phyloP scores from a whole-genome alignment of 2,888 invertebrate species.

The Leptopilina drosophilae region DNA sequence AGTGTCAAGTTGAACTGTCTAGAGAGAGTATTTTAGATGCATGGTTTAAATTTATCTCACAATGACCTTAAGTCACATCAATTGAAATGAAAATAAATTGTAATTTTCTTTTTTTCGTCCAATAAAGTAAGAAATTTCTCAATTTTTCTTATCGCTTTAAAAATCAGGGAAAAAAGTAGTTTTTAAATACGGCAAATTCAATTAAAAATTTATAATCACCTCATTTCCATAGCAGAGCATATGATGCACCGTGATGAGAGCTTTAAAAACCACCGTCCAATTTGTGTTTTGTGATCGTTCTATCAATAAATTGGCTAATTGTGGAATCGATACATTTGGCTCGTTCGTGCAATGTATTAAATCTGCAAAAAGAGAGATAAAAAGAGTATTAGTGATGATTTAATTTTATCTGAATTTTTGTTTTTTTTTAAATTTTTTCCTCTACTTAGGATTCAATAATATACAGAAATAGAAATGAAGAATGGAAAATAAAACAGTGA shows the following conservation, averaged over 20 bases:
- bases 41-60: constrained; percentile 23
- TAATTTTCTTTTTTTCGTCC: not conserved
- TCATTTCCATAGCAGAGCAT: constrained; percentile 99
- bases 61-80: constrained; percentile 28
- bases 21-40: constrained; percentile 35
- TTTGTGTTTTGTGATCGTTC: constrained; percentile 98
- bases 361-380: constrained; percentile 84
- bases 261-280: constrained; percentile 99
- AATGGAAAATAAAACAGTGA: not conserved
- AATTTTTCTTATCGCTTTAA: too few species aligned
- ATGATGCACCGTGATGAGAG: constrained; percentile 98
- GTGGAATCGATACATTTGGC: constrained; percentile 99
- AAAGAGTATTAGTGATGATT: constrained; percentile 7
- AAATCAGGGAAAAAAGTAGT: too few species aligned
- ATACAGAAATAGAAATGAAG: not conserved
- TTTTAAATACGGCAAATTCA: too few species aligned
- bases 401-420: not conserved
- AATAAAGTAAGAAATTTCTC: not conserved
- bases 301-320: constrained; percentile 97
- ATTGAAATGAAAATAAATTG: constrained; percentile 9
- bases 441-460: too few species aligned
- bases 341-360: constrained; percentile 99
- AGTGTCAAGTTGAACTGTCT: constrained; percentile 56
- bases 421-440: too few species aligned
- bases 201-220: constrained; percentile 75